A percentile compares a stretch with the other conserved stretches of the same genome.
Conservation (phyloP, 2,888 invertebrate genomes). For the Zele albiditarsus region DNA sequence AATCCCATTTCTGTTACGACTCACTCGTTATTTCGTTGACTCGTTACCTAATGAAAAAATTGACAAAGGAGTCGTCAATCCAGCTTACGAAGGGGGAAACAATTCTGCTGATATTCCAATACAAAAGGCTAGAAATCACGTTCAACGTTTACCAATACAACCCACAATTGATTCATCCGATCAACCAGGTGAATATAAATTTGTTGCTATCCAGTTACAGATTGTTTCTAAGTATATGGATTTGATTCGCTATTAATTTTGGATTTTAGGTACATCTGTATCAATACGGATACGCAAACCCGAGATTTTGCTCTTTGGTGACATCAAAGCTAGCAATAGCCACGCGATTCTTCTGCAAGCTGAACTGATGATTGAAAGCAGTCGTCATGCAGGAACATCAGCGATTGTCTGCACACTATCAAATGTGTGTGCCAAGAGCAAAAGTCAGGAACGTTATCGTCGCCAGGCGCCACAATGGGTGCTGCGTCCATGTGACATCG, state of each 20-base stretch:
- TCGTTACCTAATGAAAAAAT: slow-evolving; percentile 76
- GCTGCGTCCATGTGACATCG: slow-evolving; percentile 81
- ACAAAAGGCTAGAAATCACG: background rate
- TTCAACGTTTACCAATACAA: slow-evolving; percentile 4
- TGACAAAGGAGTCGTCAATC: slow-evolving; percentile 82
- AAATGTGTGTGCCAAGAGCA: slow-evolving; percentile 79
- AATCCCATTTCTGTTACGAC: slow-evolving; percentile 80
- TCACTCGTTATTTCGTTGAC: slow-evolving; percentile 78
- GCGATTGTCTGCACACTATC: slow-evolving; percentile 79
- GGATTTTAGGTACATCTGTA: slow-evolving; percentile 77
- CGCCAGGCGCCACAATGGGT: slow-evolving; percentile 75
- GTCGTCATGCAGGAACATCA: slow-evolving; percentile 78
- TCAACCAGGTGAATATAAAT: slow-evolving; percentile 69
- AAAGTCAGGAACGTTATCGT: slow-evolving; percentile 75
- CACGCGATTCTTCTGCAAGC: slow-evolving; percentile 81
- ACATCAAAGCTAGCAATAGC: slow-evolving; percentile 77
- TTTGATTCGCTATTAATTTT: background rate
- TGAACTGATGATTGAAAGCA: slow-evolving; percentile 82
- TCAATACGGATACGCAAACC: slow-evolving; percentile 85
- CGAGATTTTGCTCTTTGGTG: slow-evolving; percentile 84
- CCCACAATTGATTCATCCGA: slow-evolving; percentile 51
- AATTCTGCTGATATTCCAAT: background rate
- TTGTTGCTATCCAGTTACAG: background rate
- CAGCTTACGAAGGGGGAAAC: slow-evolving; percentile 76
- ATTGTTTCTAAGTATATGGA: slow-evolving; percentile 23